Evolutionary conservation across 2,113 vertebrate genomes (phyloP).

Genomic region (Mellivora capensis): DNA sequence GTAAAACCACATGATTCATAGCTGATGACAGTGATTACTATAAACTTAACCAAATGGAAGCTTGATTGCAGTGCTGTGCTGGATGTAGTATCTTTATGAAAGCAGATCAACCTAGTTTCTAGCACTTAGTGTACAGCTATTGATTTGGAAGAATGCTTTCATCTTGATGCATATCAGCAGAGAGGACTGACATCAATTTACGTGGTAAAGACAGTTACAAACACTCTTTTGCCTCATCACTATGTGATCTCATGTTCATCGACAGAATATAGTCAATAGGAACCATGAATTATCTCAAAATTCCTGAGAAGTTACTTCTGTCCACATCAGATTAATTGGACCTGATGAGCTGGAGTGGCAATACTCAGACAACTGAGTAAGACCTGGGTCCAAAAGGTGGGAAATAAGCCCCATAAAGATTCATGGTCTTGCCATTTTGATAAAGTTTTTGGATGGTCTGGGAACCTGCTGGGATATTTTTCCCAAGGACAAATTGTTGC

Average conservation of each 20-base stretch:
- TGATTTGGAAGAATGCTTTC: constrained; percentile 3
- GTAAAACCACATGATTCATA: not conserved
- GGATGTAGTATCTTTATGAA: not conserved
- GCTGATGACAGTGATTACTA: not conserved
- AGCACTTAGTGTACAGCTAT: not conserved
- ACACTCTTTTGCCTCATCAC: not conserved
- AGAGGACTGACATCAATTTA: not conserved
- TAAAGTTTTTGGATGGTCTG: not conserved
- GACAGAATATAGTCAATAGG: not conserved
- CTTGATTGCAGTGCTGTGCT: not conserved
- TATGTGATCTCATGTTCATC: not conserved
- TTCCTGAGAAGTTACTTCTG: not conserved
- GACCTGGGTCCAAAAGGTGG: not conserved
- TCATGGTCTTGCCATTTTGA: not conserved
- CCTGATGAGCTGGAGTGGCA: not conserved
- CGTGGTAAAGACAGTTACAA: not conserved
- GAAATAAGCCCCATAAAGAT: not conserved
- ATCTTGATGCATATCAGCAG: not conserved
- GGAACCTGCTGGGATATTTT: not conserved
- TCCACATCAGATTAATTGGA: not conserved
- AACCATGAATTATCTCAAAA: not conserved
- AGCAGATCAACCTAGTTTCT: not conserved
- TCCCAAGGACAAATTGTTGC: not conserved
- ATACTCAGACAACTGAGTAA: not conserved
- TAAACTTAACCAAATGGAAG: constrained; percentile 10